These are phyloP conservation scores for Pangasius djambal DNA, from an alignment of 2,797 vertebrate species.

Conservation along the genomic window DNA sequence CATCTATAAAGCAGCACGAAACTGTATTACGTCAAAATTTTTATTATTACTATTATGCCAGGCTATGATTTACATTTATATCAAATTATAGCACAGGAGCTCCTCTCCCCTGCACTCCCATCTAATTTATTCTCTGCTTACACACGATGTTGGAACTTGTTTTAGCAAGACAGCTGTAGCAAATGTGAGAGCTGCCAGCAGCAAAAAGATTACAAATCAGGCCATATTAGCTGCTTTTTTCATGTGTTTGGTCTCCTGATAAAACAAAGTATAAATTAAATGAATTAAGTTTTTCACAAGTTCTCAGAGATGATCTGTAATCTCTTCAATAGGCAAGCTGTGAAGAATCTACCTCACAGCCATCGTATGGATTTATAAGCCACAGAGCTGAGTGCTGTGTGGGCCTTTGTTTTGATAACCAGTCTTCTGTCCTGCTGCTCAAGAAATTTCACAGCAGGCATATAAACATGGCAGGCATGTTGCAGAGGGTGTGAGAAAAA, in stretches of 20 bases:
- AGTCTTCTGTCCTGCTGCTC: conserved; percentile 54
- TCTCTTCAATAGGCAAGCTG: neutral
- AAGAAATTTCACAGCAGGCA: conserved; percentile 59
- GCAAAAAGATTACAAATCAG: conserved; percentile 53
- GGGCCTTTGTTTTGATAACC: conserved; percentile 62
- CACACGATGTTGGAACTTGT: conserved; percentile 44
- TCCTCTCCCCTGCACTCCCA: neutral
- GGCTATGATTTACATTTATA: conserved; percentile 32
- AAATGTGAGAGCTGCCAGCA: conserved; percentile 2
- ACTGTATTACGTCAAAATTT: neutral
- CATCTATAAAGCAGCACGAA: neutral
- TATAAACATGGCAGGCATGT: conserved; percentile 47
- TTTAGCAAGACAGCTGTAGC: conserved; percentile 31
- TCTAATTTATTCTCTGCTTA: conserved; percentile 9
- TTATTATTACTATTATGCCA: conserved; percentile 25
- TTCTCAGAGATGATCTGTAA: neutral
- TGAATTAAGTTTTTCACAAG: neutral
- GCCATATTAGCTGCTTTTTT: conserved; percentile 21
- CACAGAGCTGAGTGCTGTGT: conserved; percentile 56
- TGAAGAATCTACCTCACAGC: conserved; percentile 38
- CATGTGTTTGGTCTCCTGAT: neutral
- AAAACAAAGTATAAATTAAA: conserved; percentile 1
- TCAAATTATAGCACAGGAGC: conserved; percentile 25
- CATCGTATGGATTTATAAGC: conserved; percentile 48
- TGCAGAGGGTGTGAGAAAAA: conserved; percentile 38